Evolutionary conservation across 1,140 invertebrate species (phyloP).

Genomic region (Eumaeus atala): DNA sequence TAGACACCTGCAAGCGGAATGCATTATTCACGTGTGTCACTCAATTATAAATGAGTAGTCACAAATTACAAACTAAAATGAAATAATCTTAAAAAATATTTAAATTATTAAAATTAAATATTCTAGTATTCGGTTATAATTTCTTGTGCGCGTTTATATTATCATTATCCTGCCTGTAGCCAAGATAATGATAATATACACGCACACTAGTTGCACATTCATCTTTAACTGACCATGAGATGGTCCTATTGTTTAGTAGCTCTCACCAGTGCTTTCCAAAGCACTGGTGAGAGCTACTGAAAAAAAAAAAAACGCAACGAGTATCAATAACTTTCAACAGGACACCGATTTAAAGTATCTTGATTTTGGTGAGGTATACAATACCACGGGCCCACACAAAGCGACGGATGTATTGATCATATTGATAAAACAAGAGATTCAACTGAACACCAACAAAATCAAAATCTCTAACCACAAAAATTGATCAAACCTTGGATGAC

Average conservation of each 20-base stretch:
- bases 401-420: constrained; percentile 11
- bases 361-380: constrained; percentile 13
- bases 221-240: constrained; percentile 16
- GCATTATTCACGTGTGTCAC: too few relatives aligned
- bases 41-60: too few relatives aligned
- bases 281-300: not conserved
- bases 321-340: not conserved
- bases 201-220: constrained; percentile 9
- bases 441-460: constrained; percentile 2
- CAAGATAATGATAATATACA: too few relatives aligned
- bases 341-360: constrained; percentile 1
- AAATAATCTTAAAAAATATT: too few relatives aligned
- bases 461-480: constrained; percentile 16
- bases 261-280: too few relatives aligned
- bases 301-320: not conserved
- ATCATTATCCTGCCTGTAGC: too few relatives aligned
- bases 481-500: constrained; percentile 22
- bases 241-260: constrained; percentile 3
- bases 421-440: constrained; percentile 1
- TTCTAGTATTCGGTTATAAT: too few relatives aligned
- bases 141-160: too few relatives aligned
- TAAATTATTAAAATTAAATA: too few relatives aligned
- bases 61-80: too few relatives aligned
- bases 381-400: constrained; percentile 8
- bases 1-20: too few relatives aligned